Evolutionary conservation across 2,888 invertebrate species (phyloP).

Genomic region (Pammene fasciana): DNA sequence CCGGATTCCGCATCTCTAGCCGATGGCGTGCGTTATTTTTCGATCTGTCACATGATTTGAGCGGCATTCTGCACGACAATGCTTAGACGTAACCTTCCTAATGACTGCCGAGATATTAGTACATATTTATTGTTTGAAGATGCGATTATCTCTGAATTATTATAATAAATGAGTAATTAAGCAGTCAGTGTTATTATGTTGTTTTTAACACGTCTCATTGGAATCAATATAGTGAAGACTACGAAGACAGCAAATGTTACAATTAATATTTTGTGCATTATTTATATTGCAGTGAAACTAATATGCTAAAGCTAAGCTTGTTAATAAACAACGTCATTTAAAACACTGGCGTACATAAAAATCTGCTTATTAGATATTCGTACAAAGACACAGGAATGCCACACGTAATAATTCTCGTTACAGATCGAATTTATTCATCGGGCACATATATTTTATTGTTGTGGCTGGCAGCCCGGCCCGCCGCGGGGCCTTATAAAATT

Average conservation of each 20-base stretch:
- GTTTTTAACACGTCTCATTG: neutral
- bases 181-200: neutral
- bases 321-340: neutral
- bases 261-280: too few species aligned
- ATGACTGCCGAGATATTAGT: conserved; percentile 27
- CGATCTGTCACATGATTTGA: conserved; percentile 75
- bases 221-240: neutral
- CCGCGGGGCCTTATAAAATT: conserved; percentile 81
- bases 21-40: conserved; percentile 58
- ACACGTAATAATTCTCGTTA: conserved; percentile 77
- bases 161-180: neutral
- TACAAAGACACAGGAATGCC: conserved; percentile 65
- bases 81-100: conserved; percentile 28
- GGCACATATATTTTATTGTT: conserved; percentile 76
- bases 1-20: conserved; percentile 43
- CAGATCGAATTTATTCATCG: conserved; percentile 79
- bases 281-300: too few species aligned
- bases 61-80: conserved; percentile 61
- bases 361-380: conserved; percentile 52
- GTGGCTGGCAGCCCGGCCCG: conserved; percentile 61
- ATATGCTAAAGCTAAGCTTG: too few species aligned
- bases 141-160: neutral
- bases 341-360: conserved; percentile 14
- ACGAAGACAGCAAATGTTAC: neutral
- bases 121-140: conserved; percentile 11